phyloP scores from a whole-genome alignment of 2,888 invertebrate species.

The Ectemnius lituratus region DNA sequence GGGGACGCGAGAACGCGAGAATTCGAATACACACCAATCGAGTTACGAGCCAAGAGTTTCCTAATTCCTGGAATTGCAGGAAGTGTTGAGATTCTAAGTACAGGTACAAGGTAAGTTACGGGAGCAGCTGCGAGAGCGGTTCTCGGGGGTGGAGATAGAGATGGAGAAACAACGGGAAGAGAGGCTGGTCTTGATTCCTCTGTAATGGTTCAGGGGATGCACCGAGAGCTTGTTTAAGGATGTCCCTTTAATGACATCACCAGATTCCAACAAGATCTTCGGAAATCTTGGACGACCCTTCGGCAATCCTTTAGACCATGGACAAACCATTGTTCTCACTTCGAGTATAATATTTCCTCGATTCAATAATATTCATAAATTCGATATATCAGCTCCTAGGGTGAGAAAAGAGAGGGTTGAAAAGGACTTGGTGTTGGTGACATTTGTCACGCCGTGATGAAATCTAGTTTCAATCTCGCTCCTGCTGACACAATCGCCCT shows the following conservation, averaged over 20 bases:
- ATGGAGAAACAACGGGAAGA: constrained; percentile 11
- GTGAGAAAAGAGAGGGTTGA: neutral
- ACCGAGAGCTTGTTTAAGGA: constrained; percentile 45
- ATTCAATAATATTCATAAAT: neutral
- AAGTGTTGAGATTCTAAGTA: constrained; percentile 49
- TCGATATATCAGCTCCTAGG: neutral
- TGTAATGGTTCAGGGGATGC: constrained; percentile 40
- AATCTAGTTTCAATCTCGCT: too few relatives aligned
- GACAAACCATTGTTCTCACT: too few relatives aligned
- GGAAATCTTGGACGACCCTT: constrained; percentile 13
- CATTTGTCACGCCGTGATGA: too few relatives aligned
- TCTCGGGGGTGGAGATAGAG: neutral
- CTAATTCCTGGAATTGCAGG: constrained; percentile 52
- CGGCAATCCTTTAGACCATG: constrained; percentile 20
- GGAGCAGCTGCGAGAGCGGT: constrained; percentile 25
- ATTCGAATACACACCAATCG: constrained; percentile 56
- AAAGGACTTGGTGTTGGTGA: neutral
- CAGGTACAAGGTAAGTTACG: constrained; percentile 52
- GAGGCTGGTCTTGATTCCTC: constrained; percentile 36
- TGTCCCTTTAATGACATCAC: constrained; percentile 48
- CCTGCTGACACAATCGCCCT: too few relatives aligned
- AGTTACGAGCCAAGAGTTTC: constrained; percentile 55
- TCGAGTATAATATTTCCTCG: too few relatives aligned
- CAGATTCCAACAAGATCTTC: constrained; percentile 42
- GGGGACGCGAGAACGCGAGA: constrained; percentile 27